phyloP scores from a whole-genome alignment of 2,113 vertebrate genomes.

The Peucedramus taeniatus region DNA sequence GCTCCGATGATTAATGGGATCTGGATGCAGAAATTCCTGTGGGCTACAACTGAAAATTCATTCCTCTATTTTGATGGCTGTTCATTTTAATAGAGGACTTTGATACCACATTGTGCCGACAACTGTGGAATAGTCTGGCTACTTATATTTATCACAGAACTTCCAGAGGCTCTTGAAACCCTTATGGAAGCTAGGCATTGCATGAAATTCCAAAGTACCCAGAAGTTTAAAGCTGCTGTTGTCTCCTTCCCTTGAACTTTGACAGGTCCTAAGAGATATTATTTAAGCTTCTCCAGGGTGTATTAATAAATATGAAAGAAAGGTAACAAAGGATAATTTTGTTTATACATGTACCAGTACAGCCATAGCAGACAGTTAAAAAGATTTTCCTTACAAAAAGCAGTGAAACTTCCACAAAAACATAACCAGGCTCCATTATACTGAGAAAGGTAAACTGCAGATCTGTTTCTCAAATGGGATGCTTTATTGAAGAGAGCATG shows the following conservation, averaged over 20 bases:
- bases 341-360: neutral
- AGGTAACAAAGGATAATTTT: neutral
- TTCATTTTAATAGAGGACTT: constrained; percentile 57
- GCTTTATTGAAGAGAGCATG: neutral
- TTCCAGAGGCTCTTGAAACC: constrained; percentile 4
- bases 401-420: neutral
- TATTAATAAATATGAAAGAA: neutral
- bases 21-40: constrained; percentile 61
- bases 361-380: neutral
- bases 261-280: neutral
- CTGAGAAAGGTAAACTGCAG: neutral
- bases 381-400: neutral
- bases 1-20: constrained; percentile 43
- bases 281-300: neutral
- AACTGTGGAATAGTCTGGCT: constrained; percentile 42
- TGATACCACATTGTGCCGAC: constrained; percentile 45
- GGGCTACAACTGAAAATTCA: constrained; percentile 56
- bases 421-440: neutral
- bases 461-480: neutral
- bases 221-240: neutral
- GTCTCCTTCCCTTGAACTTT: neutral
- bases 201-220: neutral
- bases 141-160: constrained; percentile 35
- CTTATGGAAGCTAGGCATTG: neutral
- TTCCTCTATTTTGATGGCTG: constrained; percentile 51